Percentiles rank a stretch among this genome's conserved stretches.
These are phyloP conservation scores for Antennarius striatus DNA, from an alignment of 2,113 vertebrate genomes.

Conservation along the genomic window DNA sequence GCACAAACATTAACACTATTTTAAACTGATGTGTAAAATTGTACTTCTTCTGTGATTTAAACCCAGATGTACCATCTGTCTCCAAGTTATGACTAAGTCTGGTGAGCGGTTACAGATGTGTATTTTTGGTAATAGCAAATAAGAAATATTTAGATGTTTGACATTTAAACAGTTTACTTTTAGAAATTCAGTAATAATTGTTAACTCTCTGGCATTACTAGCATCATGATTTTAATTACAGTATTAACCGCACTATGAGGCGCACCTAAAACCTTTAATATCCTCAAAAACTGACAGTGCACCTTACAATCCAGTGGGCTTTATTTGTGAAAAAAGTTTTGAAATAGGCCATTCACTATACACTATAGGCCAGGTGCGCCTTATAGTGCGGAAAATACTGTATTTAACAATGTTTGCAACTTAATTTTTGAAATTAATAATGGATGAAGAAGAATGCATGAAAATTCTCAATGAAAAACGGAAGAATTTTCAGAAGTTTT, in stretches of 20 bases:
- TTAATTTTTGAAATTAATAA: slow-evolving; percentile 22
- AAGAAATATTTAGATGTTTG: not conserved
- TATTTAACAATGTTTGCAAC: slow-evolving; percentile 5
- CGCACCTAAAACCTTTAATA: no score
- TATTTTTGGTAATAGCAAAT: slow-evolving; percentile 3
- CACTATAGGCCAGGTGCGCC: no score
- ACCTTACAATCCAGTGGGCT: no score
- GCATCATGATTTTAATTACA: not conserved
- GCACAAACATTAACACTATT: not conserved
- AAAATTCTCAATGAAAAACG: slow-evolving; percentile 14
- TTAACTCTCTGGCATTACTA: slow-evolving; percentile 11
- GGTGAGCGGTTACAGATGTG: not conserved
- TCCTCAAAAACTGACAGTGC: no score
- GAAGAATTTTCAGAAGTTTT: not conserved
- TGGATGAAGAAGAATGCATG: slow-evolving; percentile 27
- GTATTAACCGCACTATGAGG: no score
- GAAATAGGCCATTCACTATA: no score
- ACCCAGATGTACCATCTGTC: not conserved
- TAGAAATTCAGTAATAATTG: slow-evolving; percentile 1
- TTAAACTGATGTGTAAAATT: not conserved
- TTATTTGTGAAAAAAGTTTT: no score
- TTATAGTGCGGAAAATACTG: no score
- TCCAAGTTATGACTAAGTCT: no score
- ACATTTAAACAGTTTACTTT: not conserved
- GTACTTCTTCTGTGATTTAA: not conserved